Evolutionary conservation across 1,140 invertebrate species (phyloP), one percentile per base, ranked within the genome.

Genomic region (Brachionus rubens): DNA sequence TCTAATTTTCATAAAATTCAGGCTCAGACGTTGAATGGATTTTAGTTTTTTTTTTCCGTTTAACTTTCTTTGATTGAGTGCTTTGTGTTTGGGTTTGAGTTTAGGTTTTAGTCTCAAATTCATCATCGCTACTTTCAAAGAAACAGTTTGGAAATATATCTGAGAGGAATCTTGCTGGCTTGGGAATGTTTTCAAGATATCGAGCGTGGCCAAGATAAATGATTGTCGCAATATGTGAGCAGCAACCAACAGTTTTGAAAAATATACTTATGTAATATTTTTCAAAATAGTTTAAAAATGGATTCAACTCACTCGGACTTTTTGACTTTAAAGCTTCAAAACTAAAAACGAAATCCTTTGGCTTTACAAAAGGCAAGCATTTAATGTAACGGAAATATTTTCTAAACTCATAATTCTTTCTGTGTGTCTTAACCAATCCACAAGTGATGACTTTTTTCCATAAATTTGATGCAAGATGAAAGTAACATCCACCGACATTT

Each of bases 171-270:
- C 26, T 10, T 26, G 16, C 50, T 5, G 50, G 50, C 14, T 30
- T 54, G 7, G 19, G 0, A 12, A 54, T 28, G 0, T 54, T 54
- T 14, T 14, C 26, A 26, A 54, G 26, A 54, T 54, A 54, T 26
- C 50, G 21, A 12, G 7, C 26, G 24, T 28, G 28, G 28, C 28
- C 30, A 28, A 56, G 10, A 56, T 33, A 56, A 56, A 56, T 56
- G n/a, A 56, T 56, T n/a, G 52, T n/a, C 52, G 52, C 52, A 14
- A 56, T 1, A 30, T 56, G 52, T 33, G 52, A 56, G 26, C 52
- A 56, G 14, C 52, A 56, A 28, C 28, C 52, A 28, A 56, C 24
- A 28, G 52, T 56, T 56, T n/a, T n/a, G n/a, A n/a, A n/a, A n/a
- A n/a, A n/a, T n/a, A n/a, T n/a, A n/a, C n/a, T n/a, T n/a, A 36